These are phyloP conservation scores for Micrastur ruficollis DNA, from an alignment of 2,797 vertebrate species.

Conservation along the genomic window DNA sequence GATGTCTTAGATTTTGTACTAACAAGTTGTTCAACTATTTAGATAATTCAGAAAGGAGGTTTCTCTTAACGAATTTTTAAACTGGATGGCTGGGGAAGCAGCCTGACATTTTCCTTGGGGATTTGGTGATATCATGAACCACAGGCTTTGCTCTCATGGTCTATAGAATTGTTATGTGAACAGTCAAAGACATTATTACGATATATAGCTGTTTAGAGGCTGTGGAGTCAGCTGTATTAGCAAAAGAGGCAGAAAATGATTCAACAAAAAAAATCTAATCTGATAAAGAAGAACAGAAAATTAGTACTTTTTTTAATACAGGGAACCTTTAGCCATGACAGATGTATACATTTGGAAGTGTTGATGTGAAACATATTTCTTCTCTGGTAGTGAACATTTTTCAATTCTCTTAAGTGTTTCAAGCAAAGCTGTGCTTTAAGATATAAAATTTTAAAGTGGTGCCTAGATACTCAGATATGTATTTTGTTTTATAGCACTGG, in stretches of 20 bases:
- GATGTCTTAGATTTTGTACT: neutral
- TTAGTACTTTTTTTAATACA: neutral
- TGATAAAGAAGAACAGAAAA: neutral
- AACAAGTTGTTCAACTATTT: conserved; percentile 3
- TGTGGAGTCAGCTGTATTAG: neutral
- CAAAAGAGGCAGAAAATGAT: neutral
- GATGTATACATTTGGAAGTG: neutral
- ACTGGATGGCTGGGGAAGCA: neutral
- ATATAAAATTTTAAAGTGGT: neutral
- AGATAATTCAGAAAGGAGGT: neutral
- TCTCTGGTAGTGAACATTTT: neutral
- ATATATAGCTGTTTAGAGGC: neutral
- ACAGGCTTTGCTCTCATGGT: neutral
- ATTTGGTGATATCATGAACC: neutral
- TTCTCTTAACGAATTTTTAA: neutral
- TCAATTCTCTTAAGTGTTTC: neutral
- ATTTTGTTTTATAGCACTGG: neutral
- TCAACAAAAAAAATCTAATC: neutral
- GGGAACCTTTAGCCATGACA: neutral
- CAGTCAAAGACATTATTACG: neutral
- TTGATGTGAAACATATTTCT: neutral
- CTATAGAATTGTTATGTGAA: neutral
- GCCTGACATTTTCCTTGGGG: neutral
- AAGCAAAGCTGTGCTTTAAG: neutral
- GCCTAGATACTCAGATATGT: neutral